Base-by-base conservation (phyloP, 35 echinoderm and acorn worm genomes). In the Diadema setosum region DNA sequence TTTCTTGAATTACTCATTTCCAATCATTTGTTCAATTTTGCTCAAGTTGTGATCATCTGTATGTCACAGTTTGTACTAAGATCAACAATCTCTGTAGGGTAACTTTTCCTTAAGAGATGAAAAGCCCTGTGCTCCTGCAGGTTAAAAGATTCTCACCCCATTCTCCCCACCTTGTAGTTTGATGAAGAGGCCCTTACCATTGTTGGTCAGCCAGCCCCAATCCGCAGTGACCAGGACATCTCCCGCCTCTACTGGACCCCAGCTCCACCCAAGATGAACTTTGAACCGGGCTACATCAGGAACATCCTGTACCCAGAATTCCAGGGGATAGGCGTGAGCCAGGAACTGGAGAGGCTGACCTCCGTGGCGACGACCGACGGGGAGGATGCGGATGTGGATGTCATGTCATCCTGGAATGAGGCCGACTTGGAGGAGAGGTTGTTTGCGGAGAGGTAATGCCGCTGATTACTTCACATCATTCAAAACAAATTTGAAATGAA, bases 191-290 rank as follows among this genome's bases (percentile, higher is more conserved):
- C 64, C 0, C 21, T 91, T 18, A 74, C 46, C 21, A 81, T 98
- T 57, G 86, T 86, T 3, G 96, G 92, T 20, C 78, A 85, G 42
- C 48, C 86, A n/a, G 65, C 94, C 15, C 92, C 89, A 16, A 85
- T 98, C 27, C 42, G 49, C 35, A n/a, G n/a, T n/a, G n/a, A n/a
- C n/a, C 86, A 94, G 29, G 96, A 98, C 85, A 81, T 86, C 8
- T 98, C 96, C 16, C 85, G 92, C 36, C 85, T 98, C 27, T 98
- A 91, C 75, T 98, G 96, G 96, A 98, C 89, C 16, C 96, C 96
- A 49, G 96, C 96, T 2, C 96, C 96, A 5, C 96, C 96, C 41
- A 98, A 98, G 88, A 98, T 98, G 96, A 89, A 98, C 63, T 75
- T 98, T 40, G 92, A 93, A 42, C 78, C 91, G n/a, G 64, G 61